Percentiles rank a stretch among this genome's conserved stretches.
Conservation (phyloP, 1,140 invertebrate genomes). For the Sinonovacula constricta region DNA sequence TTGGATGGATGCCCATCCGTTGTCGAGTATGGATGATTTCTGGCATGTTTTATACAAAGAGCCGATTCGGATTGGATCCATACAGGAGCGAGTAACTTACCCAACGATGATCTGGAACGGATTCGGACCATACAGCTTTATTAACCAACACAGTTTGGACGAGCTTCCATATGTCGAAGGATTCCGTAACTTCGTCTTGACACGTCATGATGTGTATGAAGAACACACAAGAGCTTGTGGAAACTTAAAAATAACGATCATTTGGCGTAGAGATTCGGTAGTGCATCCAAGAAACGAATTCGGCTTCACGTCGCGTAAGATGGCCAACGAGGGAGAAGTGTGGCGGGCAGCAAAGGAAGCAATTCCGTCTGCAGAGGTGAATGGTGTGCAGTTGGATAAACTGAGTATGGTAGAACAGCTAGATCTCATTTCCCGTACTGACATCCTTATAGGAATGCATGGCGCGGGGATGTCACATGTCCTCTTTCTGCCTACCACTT, state of each 20-base stretch:
- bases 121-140: conserved; percentile 68
- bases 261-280: conserved; percentile 73
- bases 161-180: conserved; percentile 63
- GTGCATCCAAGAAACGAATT: conserved; percentile 73
- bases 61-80: conserved; percentile 46
- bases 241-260: conserved; percentile 65
- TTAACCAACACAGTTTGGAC: conserved; percentile 54
- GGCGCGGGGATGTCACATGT: conserved; percentile 96
- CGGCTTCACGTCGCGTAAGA: conserved; percentile 65
- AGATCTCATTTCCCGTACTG: conserved; percentile 83
- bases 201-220: conserved; percentile 47
- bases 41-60: conserved; percentile 67
- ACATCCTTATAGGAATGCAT: conserved; percentile 97
- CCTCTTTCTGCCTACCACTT: conserved; percentile 96
- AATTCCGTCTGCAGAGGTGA: conserved; percentile 45
- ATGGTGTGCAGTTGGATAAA: conserved; percentile 64
- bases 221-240: conserved; percentile 57
- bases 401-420: conserved; percentile 66
- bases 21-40: conserved; percentile 61
- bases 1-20: conserved; percentile 69
- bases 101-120: conserved; percentile 65
- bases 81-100: conserved; percentile 52
- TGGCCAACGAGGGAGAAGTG: conserved; percentile 70
- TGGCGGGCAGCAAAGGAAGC: conserved; percentile 44
- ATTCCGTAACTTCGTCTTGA: conserved; percentile 71